Evolutionary conservation across 2,888 invertebrate species (phyloP), one percentile per base, ranked within the genome.

Genomic region (Mythimna ferrago): DNA sequence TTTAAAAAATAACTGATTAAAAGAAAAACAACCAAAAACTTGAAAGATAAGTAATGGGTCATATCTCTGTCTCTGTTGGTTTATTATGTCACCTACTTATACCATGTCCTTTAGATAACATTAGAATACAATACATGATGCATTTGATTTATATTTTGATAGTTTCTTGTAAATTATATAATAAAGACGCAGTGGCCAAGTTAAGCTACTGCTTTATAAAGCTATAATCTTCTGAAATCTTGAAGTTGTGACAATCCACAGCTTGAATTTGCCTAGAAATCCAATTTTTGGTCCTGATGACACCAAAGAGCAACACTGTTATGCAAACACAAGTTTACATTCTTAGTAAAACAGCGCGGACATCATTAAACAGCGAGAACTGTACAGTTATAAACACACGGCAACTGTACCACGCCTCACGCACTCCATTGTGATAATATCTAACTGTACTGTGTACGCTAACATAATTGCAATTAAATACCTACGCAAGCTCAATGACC

Each of bases 401-500:
- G 35, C 60, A 70, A 62, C 48, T 78, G 61, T 71, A 35, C 21
- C 21, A 5, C 6, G 48, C 32, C 41, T 75, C 21, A 61, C 26
- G 48, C 54, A 56, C 48, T 32, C n/a, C 10, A 41, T 38, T 71
- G 6, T 32, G 48, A 70, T 61, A 41, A 51, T 41, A 56, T 41
- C 78, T 70, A 70, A 78, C 78, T 56, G 58, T 60, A 60, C 53
- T 67, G 54, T 68, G 60, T 54, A 64, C 73, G 48, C 60, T 66
- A 10, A 48, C 48, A 2, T 16, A 53, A 62, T 71, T 26, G 53
- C 41, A 44, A 72, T 67, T 32, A 80, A 70, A 69, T 32, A 81
- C 68, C 51, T n/a, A 53, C 4, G 19, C 62, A 21, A 74, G 66
- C 54, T 51, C 81, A 81, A 63, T 81, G 81, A 81, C 78, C 66